Base-by-base conservation (phyloP, 2,797 vertebrate genomes). In the Nyctalus aviator region DNA sequence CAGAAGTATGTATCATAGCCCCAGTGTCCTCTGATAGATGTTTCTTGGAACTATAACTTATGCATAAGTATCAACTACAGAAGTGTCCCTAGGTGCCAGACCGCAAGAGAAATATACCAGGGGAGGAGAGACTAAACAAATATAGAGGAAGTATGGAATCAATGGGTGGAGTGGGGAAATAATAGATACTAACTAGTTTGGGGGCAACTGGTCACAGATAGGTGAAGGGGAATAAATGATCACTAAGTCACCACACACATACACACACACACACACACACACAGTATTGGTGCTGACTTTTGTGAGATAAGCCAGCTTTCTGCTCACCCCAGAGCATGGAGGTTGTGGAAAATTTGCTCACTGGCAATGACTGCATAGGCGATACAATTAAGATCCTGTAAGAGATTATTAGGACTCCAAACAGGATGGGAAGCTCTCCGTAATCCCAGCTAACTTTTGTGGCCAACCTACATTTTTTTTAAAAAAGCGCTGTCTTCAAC, bases 121-220 rank as follows among this genome's bases (percentile, higher is more conserved):
- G 41, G 5, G 21, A 41, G 9, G 9, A 50, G 10, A 84, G 7
- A 64, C 10, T 57, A 37, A 44, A 18, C 5, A 53, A 64, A 2
- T 32, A 2, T 18, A 46, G 68, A 53, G 30, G 27, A 53, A 23
- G 5, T 21, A 32, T 17, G 57, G 44, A n/a, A 59, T 37, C 53
- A 21, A 0, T 12, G 20, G 9, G 1, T n/a, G 4, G 5, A 27
- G 14, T 17, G 2, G 25, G 53, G 10, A 37, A 41, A 2, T 10
- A 30, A 2, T 25, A 55, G 50, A 27, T 7, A 18, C 6, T 21
- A 32, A 88, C 17, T 9, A 59, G 1, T 30, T 68, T 62, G 69
- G 5, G 13, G 37, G 30, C 17, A 32, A 32, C 18, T 50, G 2
- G n/a, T 75, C 32, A 46, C 13, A 72, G 32, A n/a, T 2, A 57